phyloP scores from a whole-genome alignment of 2,888 invertebrate genomes.

The Alloplasta piceator region DNA sequence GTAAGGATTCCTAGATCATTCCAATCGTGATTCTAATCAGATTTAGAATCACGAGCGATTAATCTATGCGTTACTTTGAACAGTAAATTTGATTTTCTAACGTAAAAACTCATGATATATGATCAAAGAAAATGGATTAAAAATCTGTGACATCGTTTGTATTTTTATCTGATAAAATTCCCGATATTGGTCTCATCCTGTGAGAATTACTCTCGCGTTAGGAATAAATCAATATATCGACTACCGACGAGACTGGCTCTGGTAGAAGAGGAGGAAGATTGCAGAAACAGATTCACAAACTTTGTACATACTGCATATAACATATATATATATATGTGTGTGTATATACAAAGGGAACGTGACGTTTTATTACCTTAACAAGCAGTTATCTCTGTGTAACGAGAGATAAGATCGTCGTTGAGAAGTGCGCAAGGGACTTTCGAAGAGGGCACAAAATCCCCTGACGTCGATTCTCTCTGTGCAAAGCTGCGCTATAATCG shows the following conservation, averaged over 20 bases:
- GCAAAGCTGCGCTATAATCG: conserved; percentile 50
- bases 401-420: conserved; percentile 64
- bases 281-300: conserved; percentile 49
- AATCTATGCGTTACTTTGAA: too few species aligned
- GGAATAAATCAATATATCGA: conserved; percentile 58
- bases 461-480: conserved; percentile 51
- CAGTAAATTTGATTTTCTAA: too few species aligned
- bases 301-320: conserved; percentile 35
- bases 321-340: conserved; percentile 17
- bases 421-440: conserved; percentile 56
- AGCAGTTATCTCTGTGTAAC: conserved; percentile 64
- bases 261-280: conserved; percentile 35
- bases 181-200: neutral
- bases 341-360: conserved; percentile 42
- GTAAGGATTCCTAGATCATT: too few species aligned
- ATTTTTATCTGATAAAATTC: too few species aligned
- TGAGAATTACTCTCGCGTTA: conserved; percentile 3
- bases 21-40: too few species aligned
- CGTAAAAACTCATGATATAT: too few species aligned
- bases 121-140: too few species aligned
- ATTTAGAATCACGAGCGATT: too few species aligned
- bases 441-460: conserved; percentile 59
- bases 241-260: conserved; percentile 41
- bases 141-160: too few species aligned
- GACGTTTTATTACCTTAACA: conserved; percentile 67